Conservation (phyloP, 2,113 vertebrate species). For the Circaetus gallicus region DNA sequence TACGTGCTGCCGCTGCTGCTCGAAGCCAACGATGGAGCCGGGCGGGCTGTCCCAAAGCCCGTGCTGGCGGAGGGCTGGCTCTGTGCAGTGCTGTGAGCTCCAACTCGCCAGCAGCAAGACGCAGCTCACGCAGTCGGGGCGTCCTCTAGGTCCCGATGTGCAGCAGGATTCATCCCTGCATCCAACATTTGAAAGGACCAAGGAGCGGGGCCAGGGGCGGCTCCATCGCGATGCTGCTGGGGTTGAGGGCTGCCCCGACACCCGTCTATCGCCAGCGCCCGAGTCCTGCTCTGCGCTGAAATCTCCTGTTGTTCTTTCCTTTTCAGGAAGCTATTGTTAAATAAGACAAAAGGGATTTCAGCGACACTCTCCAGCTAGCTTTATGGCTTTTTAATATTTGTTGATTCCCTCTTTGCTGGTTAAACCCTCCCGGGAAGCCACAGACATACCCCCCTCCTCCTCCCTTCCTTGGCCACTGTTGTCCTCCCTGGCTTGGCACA, state of each 20-base stretch:
- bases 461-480: background rate
- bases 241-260: background rate
- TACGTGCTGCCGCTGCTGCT: background rate
- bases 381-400: background rate
- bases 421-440: background rate
- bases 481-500: background rate
- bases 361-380: background rate
- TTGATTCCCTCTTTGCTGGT: background rate
- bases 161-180: background rate
- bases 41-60: background rate
- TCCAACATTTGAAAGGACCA: accelerated
- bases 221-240: background rate
- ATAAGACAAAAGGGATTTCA: background rate
- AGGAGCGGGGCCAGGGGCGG: background rate
- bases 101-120: background rate
- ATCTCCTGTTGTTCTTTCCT: accelerated
- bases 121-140: background rate
- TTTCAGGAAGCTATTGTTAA: background rate
- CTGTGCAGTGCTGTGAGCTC: background rate
- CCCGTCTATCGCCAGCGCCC: background rate
- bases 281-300: accelerated
- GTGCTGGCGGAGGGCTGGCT: background rate
- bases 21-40: background rate
- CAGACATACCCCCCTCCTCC: accelerated
- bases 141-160: accelerated